phyloP scores from a whole-genome alignment of 2,113 vertebrate species.

The Herpetotheres cachinnans region DNA sequence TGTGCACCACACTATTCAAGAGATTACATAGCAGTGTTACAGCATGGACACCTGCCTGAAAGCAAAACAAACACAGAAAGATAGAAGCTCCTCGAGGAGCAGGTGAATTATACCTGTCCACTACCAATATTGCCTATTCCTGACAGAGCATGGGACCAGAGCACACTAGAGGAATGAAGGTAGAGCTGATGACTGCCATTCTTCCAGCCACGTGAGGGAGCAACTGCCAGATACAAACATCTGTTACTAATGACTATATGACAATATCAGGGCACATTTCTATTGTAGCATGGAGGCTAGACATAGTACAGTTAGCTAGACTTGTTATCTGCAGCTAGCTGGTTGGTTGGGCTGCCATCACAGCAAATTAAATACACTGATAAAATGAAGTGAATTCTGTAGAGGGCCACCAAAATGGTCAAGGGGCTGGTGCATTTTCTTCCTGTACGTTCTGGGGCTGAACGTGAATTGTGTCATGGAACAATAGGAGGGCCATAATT shows the following conservation, averaged over 20 bases:
- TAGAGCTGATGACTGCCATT: background rate
- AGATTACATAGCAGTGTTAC: background rate
- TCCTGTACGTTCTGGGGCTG: background rate
- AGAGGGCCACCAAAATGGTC: background rate
- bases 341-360: background rate
- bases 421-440: background rate
- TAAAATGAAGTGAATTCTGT: background rate
- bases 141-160: background rate
- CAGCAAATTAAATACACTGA: background rate
- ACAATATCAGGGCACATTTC: background rate
- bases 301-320: no score
- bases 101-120: background rate
- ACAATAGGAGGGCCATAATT: background rate
- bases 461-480: background rate
- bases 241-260: background rate
- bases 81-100: background rate
- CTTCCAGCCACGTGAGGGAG: background rate
- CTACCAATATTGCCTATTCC: background rate
- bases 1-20: rapidly evolving
- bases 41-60: background rate
- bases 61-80: background rate
- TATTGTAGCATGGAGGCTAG: background rate
- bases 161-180: background rate
- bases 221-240: background rate
- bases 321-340: background rate